Percentiles rank a stretch among this genome's conserved stretches.
phyloP scores from a whole-genome alignment of 2,888 invertebrate species.

The Clitarchus hookeri region DNA sequence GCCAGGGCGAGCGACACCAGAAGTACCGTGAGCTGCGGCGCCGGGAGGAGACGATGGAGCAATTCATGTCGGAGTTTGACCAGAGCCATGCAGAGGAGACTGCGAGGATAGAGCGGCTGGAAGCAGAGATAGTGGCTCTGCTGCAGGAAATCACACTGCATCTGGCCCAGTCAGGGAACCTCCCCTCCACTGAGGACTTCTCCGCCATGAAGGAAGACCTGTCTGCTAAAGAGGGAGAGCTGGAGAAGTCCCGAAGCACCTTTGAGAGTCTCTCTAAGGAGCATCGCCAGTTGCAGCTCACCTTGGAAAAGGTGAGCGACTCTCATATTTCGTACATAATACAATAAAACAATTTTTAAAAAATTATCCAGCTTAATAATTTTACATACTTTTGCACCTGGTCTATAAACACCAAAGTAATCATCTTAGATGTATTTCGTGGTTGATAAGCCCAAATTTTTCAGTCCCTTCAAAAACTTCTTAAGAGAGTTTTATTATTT shows the following conservation, averaged over 20 bases:
- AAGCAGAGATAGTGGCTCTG: slow-evolving; percentile 66
- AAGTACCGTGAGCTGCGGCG: slow-evolving; percentile 81
- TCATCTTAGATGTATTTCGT: too few species aligned
- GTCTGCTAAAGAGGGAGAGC: slow-evolving; percentile 60
- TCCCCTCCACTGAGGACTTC: slow-evolving; percentile 38
- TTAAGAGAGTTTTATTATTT: too few species aligned
- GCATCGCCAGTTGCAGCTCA: slow-evolving; percentile 55
- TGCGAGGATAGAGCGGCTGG: slow-evolving; percentile 64
- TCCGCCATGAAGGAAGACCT: slow-evolving; percentile 56
- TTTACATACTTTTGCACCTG: too few species aligned
- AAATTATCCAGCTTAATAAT: background rate
- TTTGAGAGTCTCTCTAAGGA: slow-evolving; percentile 67
- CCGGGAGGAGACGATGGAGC: slow-evolving; percentile 80
- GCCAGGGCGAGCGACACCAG: slow-evolving; percentile 72
- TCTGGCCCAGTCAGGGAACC: slow-evolving; percentile 48
- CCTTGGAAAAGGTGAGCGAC: slow-evolving; percentile 54
- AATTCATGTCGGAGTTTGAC: slow-evolving; percentile 70
- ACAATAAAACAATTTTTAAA: too few species aligned
- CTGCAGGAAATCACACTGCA: slow-evolving; percentile 70
- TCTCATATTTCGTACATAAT: too few species aligned
- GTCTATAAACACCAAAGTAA: too few species aligned
- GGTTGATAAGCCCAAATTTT: too few species aligned
- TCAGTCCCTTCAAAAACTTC: too few species aligned
- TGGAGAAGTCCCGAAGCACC: slow-evolving; percentile 65
- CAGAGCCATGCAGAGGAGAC: slow-evolving; percentile 66